Evolutionary conservation across 2,797 vertebrate genomes (phyloP).

Genomic region (Poecilia picta): DNA sequence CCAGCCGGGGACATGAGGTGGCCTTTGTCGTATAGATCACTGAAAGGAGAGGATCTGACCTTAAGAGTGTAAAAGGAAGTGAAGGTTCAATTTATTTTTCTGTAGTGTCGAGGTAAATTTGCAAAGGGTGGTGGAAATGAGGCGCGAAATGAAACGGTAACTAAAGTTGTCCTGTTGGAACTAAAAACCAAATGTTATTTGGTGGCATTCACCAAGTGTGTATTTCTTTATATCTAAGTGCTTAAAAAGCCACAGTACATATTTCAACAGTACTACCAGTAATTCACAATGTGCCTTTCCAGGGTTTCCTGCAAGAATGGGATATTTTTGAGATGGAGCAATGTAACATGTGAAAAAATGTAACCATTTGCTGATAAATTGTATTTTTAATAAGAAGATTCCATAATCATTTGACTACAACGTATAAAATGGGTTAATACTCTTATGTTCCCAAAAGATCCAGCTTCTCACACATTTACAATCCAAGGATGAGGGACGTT

Average conservation of each 20-base stretch:
- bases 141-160: neutral
- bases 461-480: neutral
- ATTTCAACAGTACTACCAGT: neutral
- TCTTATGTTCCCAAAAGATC: neutral
- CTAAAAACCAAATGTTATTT: neutral
- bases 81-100: neutral
- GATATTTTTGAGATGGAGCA: neutral
- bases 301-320: neutral
- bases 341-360: neutral
- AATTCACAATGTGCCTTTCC: neutral
- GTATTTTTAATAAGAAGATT: neutral
- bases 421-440: neutral
- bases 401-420: neutral
- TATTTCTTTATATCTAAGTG: neutral
- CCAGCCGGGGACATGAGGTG: conserved; percentile 40
- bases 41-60: conserved; percentile 38
- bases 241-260: neutral
- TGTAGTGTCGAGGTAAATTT: neutral
- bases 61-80: conserved; percentile 26
- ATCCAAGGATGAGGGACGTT: neutral
- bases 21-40: conserved; percentile 32
- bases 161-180: neutral
- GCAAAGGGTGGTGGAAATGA: neutral
- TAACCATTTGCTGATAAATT: neutral
- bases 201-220: neutral